These are phyloP conservation scores for Lingula anatina DNA, from an alignment of 2,888 invertebrate species.

Conservation along the genomic window DNA sequence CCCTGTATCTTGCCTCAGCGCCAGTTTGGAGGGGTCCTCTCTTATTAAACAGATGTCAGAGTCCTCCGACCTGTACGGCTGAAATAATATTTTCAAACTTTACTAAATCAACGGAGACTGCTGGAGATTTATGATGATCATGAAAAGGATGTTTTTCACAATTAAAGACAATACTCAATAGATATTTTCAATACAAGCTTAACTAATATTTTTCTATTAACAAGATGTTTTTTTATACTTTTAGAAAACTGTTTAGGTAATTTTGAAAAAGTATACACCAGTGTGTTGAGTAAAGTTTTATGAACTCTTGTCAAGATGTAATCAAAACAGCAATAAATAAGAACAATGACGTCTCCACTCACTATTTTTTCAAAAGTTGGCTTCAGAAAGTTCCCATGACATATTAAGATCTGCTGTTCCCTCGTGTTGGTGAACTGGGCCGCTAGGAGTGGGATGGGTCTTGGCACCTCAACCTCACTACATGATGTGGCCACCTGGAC, in stretches of 20 bases:
- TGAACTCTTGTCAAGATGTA: no score
- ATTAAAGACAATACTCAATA: no score
- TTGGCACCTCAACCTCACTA: slow-evolving; percentile 17
- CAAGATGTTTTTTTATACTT: no score
- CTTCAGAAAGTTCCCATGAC: slow-evolving; percentile 60
- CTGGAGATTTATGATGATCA: no score
- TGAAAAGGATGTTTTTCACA: no score
- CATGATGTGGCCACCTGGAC: slow-evolving; percentile 32
- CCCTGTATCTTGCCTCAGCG: slow-evolving; percentile 16
- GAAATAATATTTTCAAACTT: no score
- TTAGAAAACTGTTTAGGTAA: no score
- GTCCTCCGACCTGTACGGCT: slow-evolving; percentile 24
- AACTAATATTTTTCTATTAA: no score
- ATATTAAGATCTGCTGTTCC: slow-evolving; percentile 56
- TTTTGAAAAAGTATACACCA: no score
- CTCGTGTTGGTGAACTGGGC: slow-evolving; percentile 23
- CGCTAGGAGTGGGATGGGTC: slow-evolving; percentile 31
- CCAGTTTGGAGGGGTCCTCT: slow-evolving; percentile 20
- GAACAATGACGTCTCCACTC: slow-evolving; percentile 14
- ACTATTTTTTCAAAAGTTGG: slow-evolving; percentile 62
- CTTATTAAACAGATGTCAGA: slow-evolving; percentile 24
- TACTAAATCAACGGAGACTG: no score
- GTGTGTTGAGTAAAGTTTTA: no score
- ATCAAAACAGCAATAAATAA: not conserved
- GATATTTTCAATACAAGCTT: no score